These are phyloP conservation scores for Ellobius talpinus DNA, from an alignment of 2,113 vertebrate genomes.

Conservation along the genomic window DNA sequence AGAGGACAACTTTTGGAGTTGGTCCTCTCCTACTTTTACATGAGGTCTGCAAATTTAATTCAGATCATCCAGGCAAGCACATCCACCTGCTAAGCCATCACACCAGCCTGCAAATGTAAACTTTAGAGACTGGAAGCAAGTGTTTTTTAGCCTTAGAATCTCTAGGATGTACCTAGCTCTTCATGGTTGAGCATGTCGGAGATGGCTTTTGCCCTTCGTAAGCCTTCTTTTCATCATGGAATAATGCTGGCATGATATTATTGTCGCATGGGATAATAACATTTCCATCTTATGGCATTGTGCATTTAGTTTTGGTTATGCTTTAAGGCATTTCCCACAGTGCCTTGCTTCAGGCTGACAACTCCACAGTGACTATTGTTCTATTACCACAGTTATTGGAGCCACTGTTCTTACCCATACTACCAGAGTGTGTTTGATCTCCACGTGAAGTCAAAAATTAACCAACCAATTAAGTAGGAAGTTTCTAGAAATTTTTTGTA, in stretches of 20 bases:
- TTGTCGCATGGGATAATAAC: constrained; percentile 46
- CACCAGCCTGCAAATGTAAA: neutral
- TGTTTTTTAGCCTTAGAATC: neutral
- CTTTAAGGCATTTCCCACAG: constrained; percentile 4
- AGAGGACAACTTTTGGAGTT: neutral
- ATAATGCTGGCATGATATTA: neutral
- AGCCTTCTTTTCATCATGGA: neutral
- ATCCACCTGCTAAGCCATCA: neutral
- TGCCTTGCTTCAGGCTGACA: neutral
- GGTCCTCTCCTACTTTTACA: neutral
- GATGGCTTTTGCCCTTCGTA: constrained; percentile 14
- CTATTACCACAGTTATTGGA: constrained; percentile 26
- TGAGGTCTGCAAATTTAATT: too few relatives aligned
- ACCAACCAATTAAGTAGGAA: neutral
- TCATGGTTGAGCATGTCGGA: neutral
- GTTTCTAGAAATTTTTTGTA: neutral
- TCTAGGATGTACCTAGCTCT: neutral
- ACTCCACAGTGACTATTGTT: neutral
- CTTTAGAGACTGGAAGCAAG: neutral
- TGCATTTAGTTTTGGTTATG: constrained; percentile 53
- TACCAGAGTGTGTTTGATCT: neutral
- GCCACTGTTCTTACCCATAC: neutral
- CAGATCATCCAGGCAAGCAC: too few relatives aligned
- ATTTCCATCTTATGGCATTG: neutral
- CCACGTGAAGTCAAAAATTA: neutral